Percentiles rank a stretch among this genome's conserved stretches.
phyloP scores from a whole-genome alignment of 1,140 invertebrate genomes.

The Caenorhabditis brenneri region DNA sequence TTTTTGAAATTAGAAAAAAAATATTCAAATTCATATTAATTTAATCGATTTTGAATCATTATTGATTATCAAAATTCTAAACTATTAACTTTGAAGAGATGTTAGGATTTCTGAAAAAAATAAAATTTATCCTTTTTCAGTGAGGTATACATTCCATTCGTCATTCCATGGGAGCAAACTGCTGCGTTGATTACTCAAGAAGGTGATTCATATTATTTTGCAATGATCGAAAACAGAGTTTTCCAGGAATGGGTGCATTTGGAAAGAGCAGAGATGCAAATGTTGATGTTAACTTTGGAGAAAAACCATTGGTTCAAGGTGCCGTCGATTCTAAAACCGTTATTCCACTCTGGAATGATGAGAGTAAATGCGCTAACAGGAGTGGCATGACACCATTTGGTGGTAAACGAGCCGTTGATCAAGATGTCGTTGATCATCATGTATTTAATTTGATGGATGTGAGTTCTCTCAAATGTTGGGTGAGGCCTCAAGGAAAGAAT shows the following conservation, averaged over 20 bases:
- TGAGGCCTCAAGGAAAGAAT: not conserved
- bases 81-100: no score
- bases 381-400: conserved; percentile 41
- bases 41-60: no score
- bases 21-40: no score
- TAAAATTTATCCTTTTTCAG: no score
- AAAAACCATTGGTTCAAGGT: conserved; percentile 48
- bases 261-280: conserved; percentile 45
- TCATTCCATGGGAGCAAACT: conserved; percentile 50
- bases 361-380: conserved; percentile 35
- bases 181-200: conserved; percentile 49
- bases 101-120: no score
- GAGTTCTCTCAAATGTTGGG: not conserved
- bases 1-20: no score
- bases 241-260: conserved; percentile 51
- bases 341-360: conserved; percentile 39
- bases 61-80: no score
- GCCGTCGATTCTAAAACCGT: conserved; percentile 46
- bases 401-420: conserved; percentile 24
- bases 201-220: not conserved
- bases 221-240: not conserved
- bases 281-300: conserved; percentile 47
- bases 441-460: conserved; percentile 45
- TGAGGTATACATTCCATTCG: conserved; percentile 41
- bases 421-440: conserved; percentile 49